Conservation (phyloP, 2,113 vertebrate genomes). For the Clarias gariepinus region DNA sequence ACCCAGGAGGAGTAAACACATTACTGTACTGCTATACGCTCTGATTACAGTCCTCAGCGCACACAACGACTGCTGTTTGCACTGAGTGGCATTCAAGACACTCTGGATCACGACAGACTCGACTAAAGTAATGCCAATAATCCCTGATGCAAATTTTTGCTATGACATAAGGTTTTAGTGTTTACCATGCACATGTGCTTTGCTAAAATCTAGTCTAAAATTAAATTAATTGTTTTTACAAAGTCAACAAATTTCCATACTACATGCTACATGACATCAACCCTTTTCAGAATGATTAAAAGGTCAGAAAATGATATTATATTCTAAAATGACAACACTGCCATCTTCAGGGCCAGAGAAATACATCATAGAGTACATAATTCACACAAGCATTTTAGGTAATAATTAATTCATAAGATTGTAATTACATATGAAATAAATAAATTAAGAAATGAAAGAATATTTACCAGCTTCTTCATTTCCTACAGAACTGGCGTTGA, state of each 20-base stretch:
- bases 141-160: not conserved
- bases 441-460: not conserved
- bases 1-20: slow-evolving; percentile 69
- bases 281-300: not conserved
- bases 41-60: slow-evolving; percentile 68
- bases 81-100: slow-evolving; percentile 10
- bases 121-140: not conserved
- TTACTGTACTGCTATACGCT: slow-evolving; percentile 67
- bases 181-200: not conserved
- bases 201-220: not conserved
- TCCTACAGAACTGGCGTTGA: slow-evolving; percentile 91
- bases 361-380: not conserved
- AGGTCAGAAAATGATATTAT: not conserved
- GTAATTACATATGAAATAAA: not conserved
- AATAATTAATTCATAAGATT: not conserved
- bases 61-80: slow-evolving; percentile 53
- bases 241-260: not conserved
- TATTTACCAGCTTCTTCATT: slow-evolving; percentile 86
- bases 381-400: not conserved
- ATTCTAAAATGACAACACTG: slow-evolving; percentile 40
- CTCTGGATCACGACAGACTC: not conserved
- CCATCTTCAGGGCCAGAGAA: slow-evolving; percentile 21
- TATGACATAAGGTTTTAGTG: not conserved
- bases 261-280: not conserved
- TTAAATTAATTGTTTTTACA: not conserved